Base-by-base conservation (phyloP, 2,113 vertebrate genomes). In the Arenaria interpres region DNA sequence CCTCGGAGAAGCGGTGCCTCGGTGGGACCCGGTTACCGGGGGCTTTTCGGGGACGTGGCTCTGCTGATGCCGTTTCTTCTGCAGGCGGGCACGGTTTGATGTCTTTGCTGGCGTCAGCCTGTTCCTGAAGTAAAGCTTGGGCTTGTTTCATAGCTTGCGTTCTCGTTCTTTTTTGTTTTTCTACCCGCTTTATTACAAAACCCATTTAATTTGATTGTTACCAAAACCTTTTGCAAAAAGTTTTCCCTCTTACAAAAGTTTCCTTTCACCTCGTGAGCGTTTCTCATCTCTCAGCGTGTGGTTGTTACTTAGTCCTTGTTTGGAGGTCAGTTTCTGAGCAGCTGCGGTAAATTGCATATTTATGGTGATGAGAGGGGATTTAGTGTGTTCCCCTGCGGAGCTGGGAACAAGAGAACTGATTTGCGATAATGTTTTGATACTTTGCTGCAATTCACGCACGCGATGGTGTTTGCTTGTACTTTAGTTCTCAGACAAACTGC, bases 221-320 rank as follows among this genome's bases (percentile, higher is more conserved):
- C 24, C 4, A 2, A 32, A 24, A 7, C 9, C 2, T 12, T 41
- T 3, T 21, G 48, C 6, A 30, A 32, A n/a, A 39, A 12, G 12
- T 39, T 84, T 60, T 16, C 10, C 10, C 12, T 19, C 21, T 8
- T n/a, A 1, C 8, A 10, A 9, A 18, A 35, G 7, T n/a, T 18
- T 17, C 24, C 4, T 20, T 6, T 37, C 24, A 1, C 14, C 46
- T 33, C 5, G 1, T 3, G 22, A 11, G 21, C 0, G 1, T 25
- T 83, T 19, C 14, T 6, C 27, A 9, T 2, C 46, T 5, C 10
- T 25, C 3, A 2, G 25, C 5, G 1, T 3, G 20, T 1, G 28
- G 1, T 5, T 3, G 1, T 2, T 4, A 16, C 2, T 7, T 3
- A 3, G 3, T n/a, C 0, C 1, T 0, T 23, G 27, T n/a, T 9